Conservation (phyloP, 2,888 invertebrate species). For the Xestoiulus laeticollis region DNA sequence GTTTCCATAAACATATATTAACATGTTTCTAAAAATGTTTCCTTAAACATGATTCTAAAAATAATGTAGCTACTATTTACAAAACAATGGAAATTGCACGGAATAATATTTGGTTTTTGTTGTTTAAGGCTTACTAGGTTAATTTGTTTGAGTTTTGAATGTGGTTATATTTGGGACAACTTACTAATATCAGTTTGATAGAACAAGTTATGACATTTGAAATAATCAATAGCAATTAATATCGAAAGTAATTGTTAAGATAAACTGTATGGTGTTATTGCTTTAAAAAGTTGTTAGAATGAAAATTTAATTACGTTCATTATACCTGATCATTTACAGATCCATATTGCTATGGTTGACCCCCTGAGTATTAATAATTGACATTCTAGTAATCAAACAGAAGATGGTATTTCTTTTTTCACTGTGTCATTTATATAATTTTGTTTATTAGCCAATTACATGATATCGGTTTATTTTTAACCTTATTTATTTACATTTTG, state of each 20-base stretch:
- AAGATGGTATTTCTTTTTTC: neutral
- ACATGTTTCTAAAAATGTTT: too few relatives aligned
- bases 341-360: neutral
- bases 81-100: too few relatives aligned
- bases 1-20: too few relatives aligned
- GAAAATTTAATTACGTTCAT: neutral
- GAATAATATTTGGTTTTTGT: too few relatives aligned
- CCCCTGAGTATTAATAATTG: neutral
- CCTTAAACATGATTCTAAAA: too few relatives aligned
- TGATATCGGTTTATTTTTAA: neutral
- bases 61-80: too few relatives aligned
- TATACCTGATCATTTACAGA: neutral
- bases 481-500: neutral
- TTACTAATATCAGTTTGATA: too few relatives aligned
- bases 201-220: neutral
- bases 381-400: neutral
- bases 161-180: too few relatives aligned
- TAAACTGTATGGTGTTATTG: neutral
- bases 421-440: neutral
- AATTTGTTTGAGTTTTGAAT: too few relatives aligned
- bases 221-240: neutral
- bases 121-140: too few relatives aligned
- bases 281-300: neutral
- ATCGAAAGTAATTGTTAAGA: neutral
- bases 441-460: neutral